phyloP scores from a whole-genome alignment of 1,140 invertebrate genomes.

The Drosophila gunungcola region DNA sequence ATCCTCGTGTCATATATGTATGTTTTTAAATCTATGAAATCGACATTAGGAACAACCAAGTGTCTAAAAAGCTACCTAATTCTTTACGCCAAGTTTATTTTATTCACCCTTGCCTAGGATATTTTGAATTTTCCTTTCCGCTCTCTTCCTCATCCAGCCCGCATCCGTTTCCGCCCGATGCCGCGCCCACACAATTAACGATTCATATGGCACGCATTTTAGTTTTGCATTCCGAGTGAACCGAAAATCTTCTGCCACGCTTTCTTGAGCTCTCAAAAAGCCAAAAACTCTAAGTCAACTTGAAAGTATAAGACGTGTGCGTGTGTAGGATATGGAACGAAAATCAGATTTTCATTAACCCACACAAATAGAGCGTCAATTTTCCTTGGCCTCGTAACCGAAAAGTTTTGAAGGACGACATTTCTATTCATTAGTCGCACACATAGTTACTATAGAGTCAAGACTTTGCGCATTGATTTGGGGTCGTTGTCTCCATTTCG shows the following conservation, averaged over 20 bases:
- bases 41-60: background rate
- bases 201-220: constrained; percentile 72
- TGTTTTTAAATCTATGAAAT: background rate
- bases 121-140: background rate
- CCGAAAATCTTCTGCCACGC: constrained; percentile 62
- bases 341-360: constrained; percentile 76
- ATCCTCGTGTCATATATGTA: too few species aligned
- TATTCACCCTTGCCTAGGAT: constrained; percentile 9
- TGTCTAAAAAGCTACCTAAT: background rate
- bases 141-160: constrained; percentile 10
- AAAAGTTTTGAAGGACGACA: constrained; percentile 77
- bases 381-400: constrained; percentile 34
- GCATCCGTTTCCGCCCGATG: constrained; percentile 3
- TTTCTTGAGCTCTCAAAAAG: constrained; percentile 48
- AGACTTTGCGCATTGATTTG: constrained; percentile 63
- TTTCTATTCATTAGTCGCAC: constrained; percentile 76
- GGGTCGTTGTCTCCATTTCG: constrained; percentile 46
- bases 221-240: constrained; percentile 66
- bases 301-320: constrained; percentile 24
- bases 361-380: constrained; percentile 30
- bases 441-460: constrained; percentile 3
- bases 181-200: constrained; percentile 63
- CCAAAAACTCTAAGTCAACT: constrained; percentile 61
- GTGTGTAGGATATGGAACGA: constrained; percentile 38
- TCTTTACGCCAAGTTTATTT: background rate